Evolutionary conservation across 2,888 invertebrate genomes (phyloP).

Genomic region (Panopea generosa): DNA sequence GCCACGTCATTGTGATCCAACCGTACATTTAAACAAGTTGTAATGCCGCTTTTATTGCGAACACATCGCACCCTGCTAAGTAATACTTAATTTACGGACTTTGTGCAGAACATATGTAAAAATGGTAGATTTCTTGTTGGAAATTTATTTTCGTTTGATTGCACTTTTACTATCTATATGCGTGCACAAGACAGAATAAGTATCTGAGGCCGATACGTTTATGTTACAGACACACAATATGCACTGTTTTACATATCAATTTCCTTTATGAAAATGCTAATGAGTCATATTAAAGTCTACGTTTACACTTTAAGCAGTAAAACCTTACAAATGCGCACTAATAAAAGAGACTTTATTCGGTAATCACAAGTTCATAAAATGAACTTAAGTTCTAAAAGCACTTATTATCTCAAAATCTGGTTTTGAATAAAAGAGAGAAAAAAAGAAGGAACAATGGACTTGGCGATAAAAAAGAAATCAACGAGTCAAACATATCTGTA

Average conservation of each 20-base stretch:
- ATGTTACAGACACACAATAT: neutral
- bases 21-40: too few species aligned
- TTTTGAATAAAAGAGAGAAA: too few species aligned
- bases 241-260: neutral
- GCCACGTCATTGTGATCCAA: too few species aligned
- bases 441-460: too few species aligned
- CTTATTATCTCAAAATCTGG: too few species aligned
- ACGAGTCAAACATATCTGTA: too few species aligned
- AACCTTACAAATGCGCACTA: neutral
- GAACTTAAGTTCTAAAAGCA: neutral
- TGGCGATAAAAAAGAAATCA: too few species aligned
- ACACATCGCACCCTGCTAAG: too few species aligned
- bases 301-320: neutral
- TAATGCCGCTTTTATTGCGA: too few species aligned
- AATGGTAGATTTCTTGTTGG: too few species aligned
- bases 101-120: too few species aligned
- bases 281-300: neutral
- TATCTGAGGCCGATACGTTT: neutral
- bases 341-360: neutral
- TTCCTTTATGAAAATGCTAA: slow-evolving; percentile 4
- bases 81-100: too few species aligned
- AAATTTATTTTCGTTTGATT: neutral
- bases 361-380: neutral
- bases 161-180: neutral
- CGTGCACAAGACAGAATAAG: neutral